Conservation (phyloP, 2,888 invertebrate genomes). For the Hoplodrina ambigua region DNA sequence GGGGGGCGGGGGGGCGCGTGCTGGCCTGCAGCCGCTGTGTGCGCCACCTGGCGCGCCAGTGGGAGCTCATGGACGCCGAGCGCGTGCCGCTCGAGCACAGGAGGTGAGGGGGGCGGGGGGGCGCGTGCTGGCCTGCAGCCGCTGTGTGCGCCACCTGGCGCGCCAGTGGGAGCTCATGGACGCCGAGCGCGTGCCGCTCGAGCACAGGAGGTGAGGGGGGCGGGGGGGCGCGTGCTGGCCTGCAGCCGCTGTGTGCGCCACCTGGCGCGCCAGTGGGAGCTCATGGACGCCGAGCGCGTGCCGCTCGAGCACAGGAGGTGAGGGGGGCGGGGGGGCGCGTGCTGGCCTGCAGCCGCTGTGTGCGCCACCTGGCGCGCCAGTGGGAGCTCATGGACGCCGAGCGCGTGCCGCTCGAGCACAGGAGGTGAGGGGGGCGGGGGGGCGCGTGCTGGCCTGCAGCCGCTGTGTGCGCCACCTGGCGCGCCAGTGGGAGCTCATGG, state of each 20-base stretch:
- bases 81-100: slow-evolving; percentile 92
- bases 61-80: slow-evolving; percentile 96
- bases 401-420: slow-evolving; percentile 92
- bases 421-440: slow-evolving; percentile 91
- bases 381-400: slow-evolving; percentile 97
- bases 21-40: no score
- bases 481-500: slow-evolving; percentile 97
- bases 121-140: no score
- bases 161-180: no score
- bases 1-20: slow-evolving; percentile 94
- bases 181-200: no score
- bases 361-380: slow-evolving; percentile 91
- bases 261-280: slow-evolving; percentile 97
- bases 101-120: background rate
- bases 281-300: slow-evolving; percentile 95
- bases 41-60: slow-evolving; percentile 91
- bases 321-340: slow-evolving; percentile 90
- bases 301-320: slow-evolving; percentile 96
- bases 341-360: no score
- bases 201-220: slow-evolving; percentile 72
- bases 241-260: slow-evolving; percentile 93
- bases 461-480: background rate
- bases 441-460: slow-evolving; percentile 88
- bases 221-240: slow-evolving; percentile 74
- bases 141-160: no score